Evolutionary conservation across 1,140 invertebrate genomes (phyloP), one percentile per base, ranked within the genome.

Genomic region (Atta cephalotes): DNA sequence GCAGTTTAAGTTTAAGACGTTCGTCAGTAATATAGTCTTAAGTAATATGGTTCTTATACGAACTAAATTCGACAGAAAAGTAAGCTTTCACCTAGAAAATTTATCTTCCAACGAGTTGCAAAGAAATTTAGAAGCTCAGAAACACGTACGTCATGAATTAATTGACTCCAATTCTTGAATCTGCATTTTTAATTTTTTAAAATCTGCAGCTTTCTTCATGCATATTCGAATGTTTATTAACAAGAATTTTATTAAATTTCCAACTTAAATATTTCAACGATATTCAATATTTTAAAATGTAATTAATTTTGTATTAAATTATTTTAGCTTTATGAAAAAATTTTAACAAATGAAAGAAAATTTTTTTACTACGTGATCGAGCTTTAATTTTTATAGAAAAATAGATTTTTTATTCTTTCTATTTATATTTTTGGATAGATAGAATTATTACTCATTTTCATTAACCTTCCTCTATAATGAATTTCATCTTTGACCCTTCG

Each of bases 11-110:
- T 49, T 51, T 35, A 60, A 81, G 58, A 53, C 31, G 49, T 45
- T 53, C 39, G 39, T 16, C 31, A 21, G 76, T 74, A 81, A 74
- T 66, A 62, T 63, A 58, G 56, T 84, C 70, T 49, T 76, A 70
- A 78, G 76, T 74, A 81, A 81, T 66, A 62, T 76, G 45, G 68
- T 84, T 56, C 62, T 76, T 74, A 53, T 82, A 74, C 80, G 6
- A 84, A 84, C 51, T 76, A 49, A 84, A 84, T 84, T 84, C 56
- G 25, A 74, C 35, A 35, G 49, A 74, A 82, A n/a, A 49, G 21
- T 39, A 14, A 45, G 56, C 56, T 16, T 25, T n/a, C 56, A 74
- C 68, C 31, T 31, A 51, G 39, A 62, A 51, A 84, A 56, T 84
- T 84, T 76, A 76, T 62, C 70, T 74, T 82, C 9, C n/a, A 76